Evolutionary conservation across 1,140 invertebrate genomes (phyloP), one percentile per base, ranked within the genome.

Genomic region (Drosophila ambigua): DNA sequence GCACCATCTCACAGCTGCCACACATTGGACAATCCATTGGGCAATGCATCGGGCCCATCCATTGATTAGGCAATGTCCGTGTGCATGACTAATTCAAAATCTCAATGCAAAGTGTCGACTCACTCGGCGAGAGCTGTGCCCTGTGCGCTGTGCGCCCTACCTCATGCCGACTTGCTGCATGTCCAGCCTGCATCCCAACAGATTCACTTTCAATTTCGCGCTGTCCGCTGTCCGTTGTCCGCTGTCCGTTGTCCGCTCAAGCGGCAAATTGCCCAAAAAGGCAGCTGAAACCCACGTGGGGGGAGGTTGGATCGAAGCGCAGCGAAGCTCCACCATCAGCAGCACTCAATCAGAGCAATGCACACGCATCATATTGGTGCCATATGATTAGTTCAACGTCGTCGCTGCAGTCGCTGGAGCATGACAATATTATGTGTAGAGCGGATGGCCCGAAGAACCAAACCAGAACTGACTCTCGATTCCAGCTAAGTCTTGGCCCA

Each of bases 331-430:
- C 63, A 24, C 48, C 48, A 53, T 53, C 52, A 2, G 20, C 20
- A 20, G 20, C 2, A 49, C 55, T 66, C 67, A 31, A 54, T 49
- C 41, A 59, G 20, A 2, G 9, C 6, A 11, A 4, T 52, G 49
- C 50, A 24, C 69, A 82, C 81, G 80, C 80, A 84, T 81, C 80
- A 84, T 81, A 77, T 85, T 80, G 81, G 81, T 85, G 81, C 81
- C 81, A 84, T 87, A 87, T 87, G 83, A 87, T 87, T 87, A 88
- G 82, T 78, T 78, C 39, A 16, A 28, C 28, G 51, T 13, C 51
- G 49, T 59, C 53, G 51, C 59, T 35, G 72, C 63, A 57, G 77
- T 65, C 77, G 73, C 58, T 68, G 81, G 69, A 63, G 81, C 81
- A 87, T 87, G 82, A 87, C 82, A 85, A 51, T 77, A 39, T 39